Evolutionary conservation across 2,113 vertebrate genomes (phyloP), one percentile per base, ranked within the genome.

Genomic region (Edolisoma coerulescens): DNA sequence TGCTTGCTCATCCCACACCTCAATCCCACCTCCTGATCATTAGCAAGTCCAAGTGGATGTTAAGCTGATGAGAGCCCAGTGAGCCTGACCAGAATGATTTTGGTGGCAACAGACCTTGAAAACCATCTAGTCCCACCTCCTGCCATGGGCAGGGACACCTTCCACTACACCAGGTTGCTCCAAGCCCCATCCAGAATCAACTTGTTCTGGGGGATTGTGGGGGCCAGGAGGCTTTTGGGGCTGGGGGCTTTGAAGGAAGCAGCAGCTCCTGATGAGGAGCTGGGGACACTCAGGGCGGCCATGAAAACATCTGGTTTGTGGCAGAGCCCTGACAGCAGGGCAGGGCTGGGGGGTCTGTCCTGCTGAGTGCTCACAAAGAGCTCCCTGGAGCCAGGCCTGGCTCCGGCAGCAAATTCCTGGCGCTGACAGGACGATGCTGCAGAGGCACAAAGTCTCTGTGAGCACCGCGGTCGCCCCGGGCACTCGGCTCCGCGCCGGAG

Each of bases 201-300:
- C 24, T 5, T 12, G 13, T 35, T 50, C 41, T 10, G 2, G 4
- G 4, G 9, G 33, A 68, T 24, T 1, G 0, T 50, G 53, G n/a
- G 37, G 11, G 9, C 41, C 5, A 4, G 3, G 21, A 30, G 49
- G 39, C 3, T 15, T 47, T 61, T 35, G 11, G 32, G n/a, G 14
- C 42, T 33, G 60, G 13, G 9, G 24, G 12, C 14, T 79, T 64
- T 57, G 47, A 32, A 30, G 27, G n/a, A 17, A 59, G 73, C 54
- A 64, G 7, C 49, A 3, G 6, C 10, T 21, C 76, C 7, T 6
- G 23, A 39, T 4, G 20, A 47, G 81, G 44, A 78, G 54, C 76
- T 42, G 53, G n/a, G 42, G n/a, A 26, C 3, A 5, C 20, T 50
- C 1, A 7, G 30, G 47, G 53, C 1, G 0, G 52, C 63, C 44